phyloP scores from a whole-genome alignment of 2,113 vertebrate species.

The Ameiurus melas region DNA sequence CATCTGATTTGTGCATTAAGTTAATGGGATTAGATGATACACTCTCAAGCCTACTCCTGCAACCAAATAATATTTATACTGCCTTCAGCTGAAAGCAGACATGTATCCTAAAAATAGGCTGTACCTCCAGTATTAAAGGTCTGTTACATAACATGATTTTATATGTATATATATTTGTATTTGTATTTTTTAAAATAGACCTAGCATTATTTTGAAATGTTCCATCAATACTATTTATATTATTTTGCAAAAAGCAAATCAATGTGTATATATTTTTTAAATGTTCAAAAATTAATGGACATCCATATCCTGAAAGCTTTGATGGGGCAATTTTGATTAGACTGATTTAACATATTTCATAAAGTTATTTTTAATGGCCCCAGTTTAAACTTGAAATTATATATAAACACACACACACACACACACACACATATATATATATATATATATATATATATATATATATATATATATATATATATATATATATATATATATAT shows the following conservation, averaged over 20 bases:
- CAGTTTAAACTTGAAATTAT: no score
- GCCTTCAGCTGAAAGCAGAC: constrained; percentile 2
- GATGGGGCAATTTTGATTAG: neutral
- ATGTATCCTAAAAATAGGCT: neutral
- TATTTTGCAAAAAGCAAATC: neutral
- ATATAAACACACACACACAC: no score
- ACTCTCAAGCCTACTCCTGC: neutral
- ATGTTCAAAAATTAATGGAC: constrained; percentile 23
- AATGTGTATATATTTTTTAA: neutral
- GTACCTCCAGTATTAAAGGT: neutral
- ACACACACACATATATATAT: no score
- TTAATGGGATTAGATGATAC: constrained; percentile 8
- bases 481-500: no score
- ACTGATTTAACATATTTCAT: neutral
- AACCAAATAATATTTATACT: neutral
- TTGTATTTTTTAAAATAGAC: neutral
- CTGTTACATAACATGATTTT: neutral
- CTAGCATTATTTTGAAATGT: neutral
- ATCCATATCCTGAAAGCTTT: neutral
- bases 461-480: no score
- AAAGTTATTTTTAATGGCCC: no score
- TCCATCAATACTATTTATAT: neutral
- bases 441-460: no score
- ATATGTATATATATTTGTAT: neutral
- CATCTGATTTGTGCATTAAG: constrained; percentile 2